phyloP scores from a whole-genome alignment of 2,797 vertebrate species.

The Epinephelus coioides region DNA sequence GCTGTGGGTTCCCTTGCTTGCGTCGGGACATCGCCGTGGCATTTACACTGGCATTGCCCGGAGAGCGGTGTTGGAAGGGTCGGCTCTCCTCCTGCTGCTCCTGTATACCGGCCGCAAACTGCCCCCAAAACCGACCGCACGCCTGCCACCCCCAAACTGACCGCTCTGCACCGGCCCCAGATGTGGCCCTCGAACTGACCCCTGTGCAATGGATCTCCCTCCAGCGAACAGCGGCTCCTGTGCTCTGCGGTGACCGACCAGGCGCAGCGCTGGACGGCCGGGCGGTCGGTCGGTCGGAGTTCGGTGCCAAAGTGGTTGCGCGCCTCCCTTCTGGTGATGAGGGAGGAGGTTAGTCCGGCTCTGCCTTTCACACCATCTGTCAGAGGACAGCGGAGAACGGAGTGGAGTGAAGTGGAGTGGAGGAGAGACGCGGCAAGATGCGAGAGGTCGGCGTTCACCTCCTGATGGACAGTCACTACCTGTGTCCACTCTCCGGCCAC shows the following conservation, averaged over 20 bases:
- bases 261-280: constrained; percentile 62
- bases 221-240: constrained; percentile 50
- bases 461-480: constrained; percentile 58
- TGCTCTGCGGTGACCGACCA: constrained; percentile 58
- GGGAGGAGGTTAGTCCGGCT: constrained; percentile 45
- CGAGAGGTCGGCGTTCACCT: constrained; percentile 54
- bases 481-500: constrained; percentile 70
- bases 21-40: constrained; percentile 99
- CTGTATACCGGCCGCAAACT: constrained; percentile 40
- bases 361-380: constrained; percentile 59
- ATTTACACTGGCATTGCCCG: constrained; percentile 98
- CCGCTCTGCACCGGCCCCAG: constrained; percentile 35
- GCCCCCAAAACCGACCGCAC: constrained; percentile 47
- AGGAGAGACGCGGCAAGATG: constrained; percentile 21
- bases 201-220: constrained; percentile 27
- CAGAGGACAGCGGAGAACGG: constrained; percentile 31
- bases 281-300: constrained; percentile 58
- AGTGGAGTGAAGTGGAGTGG: constrained; percentile 17
- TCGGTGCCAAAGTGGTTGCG: constrained; percentile 67
- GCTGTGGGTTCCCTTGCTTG: constrained; percentile 99
- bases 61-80: constrained; percentile 90
- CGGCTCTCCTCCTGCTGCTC: constrained; percentile 81
- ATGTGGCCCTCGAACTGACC: constrained; percentile 53
- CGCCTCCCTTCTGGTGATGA: constrained; percentile 36
- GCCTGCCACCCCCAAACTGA: constrained; percentile 51